Base-by-base conservation (phyloP, 2,797 vertebrate genomes). In the Amazona ochrocephala region DNA sequence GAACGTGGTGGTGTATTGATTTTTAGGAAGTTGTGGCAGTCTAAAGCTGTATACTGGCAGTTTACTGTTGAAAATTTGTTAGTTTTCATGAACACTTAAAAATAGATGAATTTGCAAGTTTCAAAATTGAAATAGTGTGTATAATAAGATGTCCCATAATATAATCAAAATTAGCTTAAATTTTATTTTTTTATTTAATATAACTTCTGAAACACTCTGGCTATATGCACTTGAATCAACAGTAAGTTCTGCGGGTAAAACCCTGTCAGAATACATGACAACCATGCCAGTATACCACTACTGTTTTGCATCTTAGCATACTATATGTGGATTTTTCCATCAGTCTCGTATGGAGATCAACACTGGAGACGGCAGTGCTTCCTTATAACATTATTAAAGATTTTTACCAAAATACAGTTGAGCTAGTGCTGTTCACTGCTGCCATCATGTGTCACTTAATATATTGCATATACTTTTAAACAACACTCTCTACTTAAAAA, bases 371-470 rank as follows among this genome's bases (percentile, higher is more conserved):
- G 53, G 44, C 41, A 64, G 11, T 48, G 62, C 48, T 75, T 29
- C 50, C 70, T 77, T 67, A 10, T 44, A 65, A 81, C 42, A 54
- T 7, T 32, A 41, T 3, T 84, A 45, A 68, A 61, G 48, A 37
- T 65, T 81, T 87, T 76, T 79, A 70, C 72, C 54, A 32, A 26
- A 34, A 73, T 30, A 41, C n/a, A 47, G 0, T 53, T 73, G 84
- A 82, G 53, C 65, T 80, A 60, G 37, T 90, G 74, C 94, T 87
- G 80, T 92, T 96, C 87, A 2, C 89, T 96, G 89, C 90, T 96
- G 93, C 95, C 92, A 84, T 95, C 90, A 12, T 86, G 90, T 93
- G 91, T 95, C 90, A 60, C n/a, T 73, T 80, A 58, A 89, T 86
- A 95, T 95, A 93, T 92, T 94, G 84, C 93, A 93, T 32, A 26